These are phyloP conservation scores for Brachyhypopomus occidentalis DNA, from an alignment of 2,113 vertebrate species.

Conservation along the genomic window DNA sequence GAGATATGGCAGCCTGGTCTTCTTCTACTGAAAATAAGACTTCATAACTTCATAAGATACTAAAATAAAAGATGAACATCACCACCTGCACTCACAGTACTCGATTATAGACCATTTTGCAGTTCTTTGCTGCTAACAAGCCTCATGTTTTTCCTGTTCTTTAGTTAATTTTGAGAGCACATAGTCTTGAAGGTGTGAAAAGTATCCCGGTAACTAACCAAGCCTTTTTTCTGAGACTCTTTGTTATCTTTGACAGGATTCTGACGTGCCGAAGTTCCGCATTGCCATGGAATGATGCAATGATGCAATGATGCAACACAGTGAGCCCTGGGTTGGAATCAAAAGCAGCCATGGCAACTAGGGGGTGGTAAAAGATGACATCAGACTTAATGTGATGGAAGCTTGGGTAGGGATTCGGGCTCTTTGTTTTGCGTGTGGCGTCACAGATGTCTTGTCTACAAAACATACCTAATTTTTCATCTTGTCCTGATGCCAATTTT, in stretches of 20 bases:
- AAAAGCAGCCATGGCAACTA: slow-evolving; percentile 21
- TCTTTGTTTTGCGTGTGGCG: slow-evolving; percentile 29
- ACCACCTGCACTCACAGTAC: not conserved
- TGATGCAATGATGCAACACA: slow-evolving; percentile 20
- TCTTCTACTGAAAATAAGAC: too few species aligned
- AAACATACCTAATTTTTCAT: slow-evolving; percentile 29
- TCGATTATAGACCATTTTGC: not conserved
- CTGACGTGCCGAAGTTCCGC: not conserved
- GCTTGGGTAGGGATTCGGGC: slow-evolving; percentile 19
- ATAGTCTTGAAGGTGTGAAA: not conserved
- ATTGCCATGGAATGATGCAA: slow-evolving; percentile 33
- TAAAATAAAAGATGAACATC: not conserved
- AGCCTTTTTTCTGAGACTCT: not conserved
- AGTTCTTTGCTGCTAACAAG: too few species aligned
- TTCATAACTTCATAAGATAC: too few species aligned
- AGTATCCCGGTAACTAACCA: not conserved
- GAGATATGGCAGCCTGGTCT: not conserved
- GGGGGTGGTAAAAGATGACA: slow-evolving; percentile 18
- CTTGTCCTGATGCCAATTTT: slow-evolving; percentile 32
- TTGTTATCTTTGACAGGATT: not conserved
- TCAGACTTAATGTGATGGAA: slow-evolving; percentile 31
- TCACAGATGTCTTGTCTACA: slow-evolving; percentile 23
- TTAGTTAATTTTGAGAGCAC: too few species aligned
- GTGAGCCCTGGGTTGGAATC: not conserved
- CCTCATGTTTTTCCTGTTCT: too few species aligned